A percentile compares a stretch with the other conserved stretches of the same genome.
These are phyloP conservation scores for Clupea harengus DNA, from an alignment of 2,113 vertebrate genomes.

Conservation along the genomic window DNA sequence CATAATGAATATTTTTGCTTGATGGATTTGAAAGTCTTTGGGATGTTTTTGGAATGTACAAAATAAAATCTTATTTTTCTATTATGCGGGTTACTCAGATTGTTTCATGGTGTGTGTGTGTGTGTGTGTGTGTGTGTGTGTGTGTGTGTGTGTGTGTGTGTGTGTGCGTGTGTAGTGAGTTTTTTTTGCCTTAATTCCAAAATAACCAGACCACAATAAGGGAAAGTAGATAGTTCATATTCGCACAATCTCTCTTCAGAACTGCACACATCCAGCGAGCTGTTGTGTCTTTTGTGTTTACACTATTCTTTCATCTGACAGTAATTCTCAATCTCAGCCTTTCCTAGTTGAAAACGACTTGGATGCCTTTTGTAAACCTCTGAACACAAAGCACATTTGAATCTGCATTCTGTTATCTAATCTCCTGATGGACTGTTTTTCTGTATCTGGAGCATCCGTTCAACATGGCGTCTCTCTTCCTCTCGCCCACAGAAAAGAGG, in stretches of 20 bases:
- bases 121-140: neutral
- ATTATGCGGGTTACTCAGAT: slow-evolving; percentile 53
- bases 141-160: neutral
- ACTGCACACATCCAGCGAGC: neutral
- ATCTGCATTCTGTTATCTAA: neutral
- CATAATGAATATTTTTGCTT: slow-evolving; percentile 66
- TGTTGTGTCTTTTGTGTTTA: neutral
- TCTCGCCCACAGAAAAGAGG: slow-evolving; percentile 61
- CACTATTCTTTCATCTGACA: neutral
- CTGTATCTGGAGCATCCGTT: slow-evolving; percentile 6
- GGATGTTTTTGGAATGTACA: slow-evolving; percentile 84
- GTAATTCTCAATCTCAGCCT: neutral
- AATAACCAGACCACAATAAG: neutral
- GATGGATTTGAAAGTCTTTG: slow-evolving; percentile 72
- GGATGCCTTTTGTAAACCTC: neutral
- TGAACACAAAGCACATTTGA: slow-evolving; percentile 5
- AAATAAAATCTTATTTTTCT: slow-evolving; percentile 99
- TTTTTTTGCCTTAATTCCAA: neutral
- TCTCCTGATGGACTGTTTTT: slow-evolving; percentile 17
- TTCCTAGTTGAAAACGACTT: neutral
- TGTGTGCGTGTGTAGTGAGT: neutral
- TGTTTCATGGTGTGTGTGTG: neutral
- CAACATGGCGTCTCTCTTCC: slow-evolving; percentile 40
- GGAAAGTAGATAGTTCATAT: neutral
- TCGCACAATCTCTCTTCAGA: neutral